phyloP scores from a whole-genome alignment of 1,140 invertebrate species.

The Ooceraea biroi region DNA sequence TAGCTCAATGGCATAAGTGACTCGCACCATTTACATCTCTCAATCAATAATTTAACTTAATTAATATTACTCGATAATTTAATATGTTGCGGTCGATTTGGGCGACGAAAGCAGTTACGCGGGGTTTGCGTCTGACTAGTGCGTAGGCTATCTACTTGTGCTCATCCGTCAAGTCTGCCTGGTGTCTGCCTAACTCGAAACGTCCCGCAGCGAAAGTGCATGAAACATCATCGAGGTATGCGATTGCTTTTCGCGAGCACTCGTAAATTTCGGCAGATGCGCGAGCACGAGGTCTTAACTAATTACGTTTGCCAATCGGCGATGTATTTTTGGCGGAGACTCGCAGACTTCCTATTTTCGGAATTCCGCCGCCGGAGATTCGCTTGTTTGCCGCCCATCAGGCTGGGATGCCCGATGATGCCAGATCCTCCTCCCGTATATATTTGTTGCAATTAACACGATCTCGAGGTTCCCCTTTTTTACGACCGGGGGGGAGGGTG shows the following conservation, averaged over 20 bases:
- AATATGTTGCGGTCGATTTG: background rate
- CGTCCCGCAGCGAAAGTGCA: background rate
- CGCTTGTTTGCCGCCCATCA: background rate
- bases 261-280: constrained; percentile 27
- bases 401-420: constrained; percentile 35
- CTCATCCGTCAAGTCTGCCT: constrained; percentile 20
- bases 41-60: no score
- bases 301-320: constrained; percentile 19
- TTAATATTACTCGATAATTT: no score
- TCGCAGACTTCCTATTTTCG: constrained; percentile 15
- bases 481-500: constrained; percentile 1
- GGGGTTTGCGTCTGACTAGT: constrained; percentile 73
- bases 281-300: background rate
- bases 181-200: background rate
- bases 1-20: background rate
- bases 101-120: background rate
- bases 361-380: constrained; percentile 5
- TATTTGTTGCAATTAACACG: constrained; percentile 51
- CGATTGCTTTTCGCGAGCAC: constrained; percentile 40
- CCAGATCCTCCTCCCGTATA: background rate
- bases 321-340: constrained; percentile 10
- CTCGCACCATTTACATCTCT: background rate
- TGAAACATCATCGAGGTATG: background rate
- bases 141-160: constrained; percentile 75
- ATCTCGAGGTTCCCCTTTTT: constrained; percentile 47